phyloP scores from a whole-genome alignment of 2,888 invertebrate species.

The Chaetogeoica ovagalla region DNA sequence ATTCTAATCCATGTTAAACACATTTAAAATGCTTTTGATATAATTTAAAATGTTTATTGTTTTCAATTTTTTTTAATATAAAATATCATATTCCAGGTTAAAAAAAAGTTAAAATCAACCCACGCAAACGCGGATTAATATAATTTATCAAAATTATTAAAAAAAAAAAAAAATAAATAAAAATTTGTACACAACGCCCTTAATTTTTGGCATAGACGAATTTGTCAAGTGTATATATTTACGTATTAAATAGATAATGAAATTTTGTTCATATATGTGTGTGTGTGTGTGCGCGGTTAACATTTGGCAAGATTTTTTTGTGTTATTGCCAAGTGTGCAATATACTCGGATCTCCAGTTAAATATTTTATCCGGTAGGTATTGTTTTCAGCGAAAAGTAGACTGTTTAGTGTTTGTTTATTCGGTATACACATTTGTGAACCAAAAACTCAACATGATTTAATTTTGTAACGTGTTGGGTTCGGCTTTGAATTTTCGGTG shows the following conservation, averaged over 20 bases:
- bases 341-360: slow-evolving; percentile 20
- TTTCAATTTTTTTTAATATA: no score
- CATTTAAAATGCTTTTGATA: no score
- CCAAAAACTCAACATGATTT: not conserved
- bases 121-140: no score
- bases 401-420: not conserved
- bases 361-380: slow-evolving; percentile 13
- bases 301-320: slow-evolving; percentile 37
- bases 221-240: not conserved
- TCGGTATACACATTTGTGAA: not conserved
- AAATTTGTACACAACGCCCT: no score
- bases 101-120: no score
- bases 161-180: no score
- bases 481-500: not conserved
- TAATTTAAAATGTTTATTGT: no score
- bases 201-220: not conserved
- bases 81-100: no score
- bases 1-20: no score
- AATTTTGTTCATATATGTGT: not conserved
- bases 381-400: slow-evolving; percentile 8
- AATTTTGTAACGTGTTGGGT: not conserved
- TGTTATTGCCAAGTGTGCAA: slow-evolving; percentile 32
- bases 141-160: no score
- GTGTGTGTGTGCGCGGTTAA: not conserved
- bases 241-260: slow-evolving; percentile 4